These are phyloP conservation scores for Fistularia commersonii DNA, from an alignment of 2,797 vertebrate genomes.

Conservation along the genomic window DNA sequence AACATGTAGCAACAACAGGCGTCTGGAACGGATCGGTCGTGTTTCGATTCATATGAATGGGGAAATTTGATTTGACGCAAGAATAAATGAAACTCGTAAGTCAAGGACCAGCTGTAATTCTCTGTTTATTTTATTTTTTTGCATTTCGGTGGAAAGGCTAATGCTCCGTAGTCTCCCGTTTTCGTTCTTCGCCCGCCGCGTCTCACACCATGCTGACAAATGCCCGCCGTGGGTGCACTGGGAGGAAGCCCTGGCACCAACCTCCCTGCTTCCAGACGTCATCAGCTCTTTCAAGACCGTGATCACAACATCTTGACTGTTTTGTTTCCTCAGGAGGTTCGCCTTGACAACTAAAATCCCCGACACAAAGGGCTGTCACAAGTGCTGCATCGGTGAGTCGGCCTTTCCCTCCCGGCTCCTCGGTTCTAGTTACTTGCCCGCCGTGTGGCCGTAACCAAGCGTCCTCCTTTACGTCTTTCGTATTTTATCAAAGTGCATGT, in stretches of 20 bases:
- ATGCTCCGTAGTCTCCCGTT: no score
- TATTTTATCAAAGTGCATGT: neutral
- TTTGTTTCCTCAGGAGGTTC: constrained; percentile 84
- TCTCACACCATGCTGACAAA: no score
- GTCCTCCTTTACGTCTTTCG: neutral
- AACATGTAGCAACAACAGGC: no score
- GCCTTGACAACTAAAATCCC: constrained; percentile 97
- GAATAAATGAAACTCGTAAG: no score
- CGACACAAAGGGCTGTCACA: constrained; percentile 98
- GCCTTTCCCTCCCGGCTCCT: neutral
- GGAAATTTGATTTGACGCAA: no score
- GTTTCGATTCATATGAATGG: no score
- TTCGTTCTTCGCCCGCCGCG: no score
- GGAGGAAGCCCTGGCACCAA: constrained; percentile 16
- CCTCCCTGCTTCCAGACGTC: constrained; percentile 34
- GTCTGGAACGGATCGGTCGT: no score
- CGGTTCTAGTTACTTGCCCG: constrained; percentile 9
- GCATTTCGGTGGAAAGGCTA: no score
- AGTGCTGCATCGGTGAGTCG: constrained; percentile 95
- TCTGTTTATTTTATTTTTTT: no score
- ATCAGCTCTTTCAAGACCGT: constrained; percentile 21
- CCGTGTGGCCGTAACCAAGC: neutral
- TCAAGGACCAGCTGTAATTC: no score
- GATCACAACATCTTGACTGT: constrained; percentile 24
- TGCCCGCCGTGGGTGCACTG: neutral